A percentile compares a stretch with the other conserved stretches of the same genome.
Conservation (phyloP, 1,140 invertebrate genomes). For the Pollicipes pollicipes region DNA sequence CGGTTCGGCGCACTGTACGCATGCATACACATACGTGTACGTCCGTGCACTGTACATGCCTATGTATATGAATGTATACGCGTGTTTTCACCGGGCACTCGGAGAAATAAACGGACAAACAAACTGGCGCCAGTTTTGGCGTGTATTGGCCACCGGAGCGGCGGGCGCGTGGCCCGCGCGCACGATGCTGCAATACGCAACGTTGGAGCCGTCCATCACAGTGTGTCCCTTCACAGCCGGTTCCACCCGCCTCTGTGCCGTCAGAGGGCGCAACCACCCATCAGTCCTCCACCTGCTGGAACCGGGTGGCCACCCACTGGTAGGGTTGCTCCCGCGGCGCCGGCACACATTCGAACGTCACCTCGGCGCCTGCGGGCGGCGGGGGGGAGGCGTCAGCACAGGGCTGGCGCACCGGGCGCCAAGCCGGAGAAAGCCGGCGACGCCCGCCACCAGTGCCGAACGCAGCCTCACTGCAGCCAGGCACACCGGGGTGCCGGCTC, state of each 20-base stretch:
- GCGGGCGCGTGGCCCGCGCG: too few relatives aligned
- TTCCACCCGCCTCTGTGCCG: neutral
- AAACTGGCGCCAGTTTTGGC: neutral
- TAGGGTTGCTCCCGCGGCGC: neutral
- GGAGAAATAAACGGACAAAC: neutral
- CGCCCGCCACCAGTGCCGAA: too few relatives aligned
- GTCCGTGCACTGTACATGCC: neutral
- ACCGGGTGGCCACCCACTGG: conserved; percentile 27
- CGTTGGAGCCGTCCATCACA: too few relatives aligned
- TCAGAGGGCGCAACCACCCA: too few relatives aligned
- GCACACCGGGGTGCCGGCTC: too few relatives aligned
- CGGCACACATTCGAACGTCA: neutral
- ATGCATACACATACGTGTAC: too few relatives aligned
- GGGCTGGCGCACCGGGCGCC: too few relatives aligned
- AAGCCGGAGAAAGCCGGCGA: too few relatives aligned
- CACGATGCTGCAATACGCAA: neutral
- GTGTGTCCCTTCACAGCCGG: too few relatives aligned
- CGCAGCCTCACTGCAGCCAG: too few relatives aligned
- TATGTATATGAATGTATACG: neutral
- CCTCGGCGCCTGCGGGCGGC: neutral
- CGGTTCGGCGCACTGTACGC: too few relatives aligned
- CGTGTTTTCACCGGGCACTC: neutral
- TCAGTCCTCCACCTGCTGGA: conserved; percentile 41
- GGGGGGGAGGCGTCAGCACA: too few relatives aligned
- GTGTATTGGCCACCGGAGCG: neutral